Base-by-base conservation (phyloP, 2,113 vertebrate species). In the Prochilodus magdalenae region DNA sequence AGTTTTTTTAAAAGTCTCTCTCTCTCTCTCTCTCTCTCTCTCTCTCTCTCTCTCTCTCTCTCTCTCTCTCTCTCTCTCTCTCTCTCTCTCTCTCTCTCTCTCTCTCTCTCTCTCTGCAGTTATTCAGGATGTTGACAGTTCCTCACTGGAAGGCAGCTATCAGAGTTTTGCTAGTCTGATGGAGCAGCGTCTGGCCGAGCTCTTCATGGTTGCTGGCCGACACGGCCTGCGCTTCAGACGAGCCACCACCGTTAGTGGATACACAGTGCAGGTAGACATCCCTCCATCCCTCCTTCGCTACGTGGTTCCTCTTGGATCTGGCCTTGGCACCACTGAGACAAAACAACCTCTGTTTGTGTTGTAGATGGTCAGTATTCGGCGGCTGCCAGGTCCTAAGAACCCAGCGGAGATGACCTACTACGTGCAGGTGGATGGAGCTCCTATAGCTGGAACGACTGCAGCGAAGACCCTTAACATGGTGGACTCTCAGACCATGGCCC, bases 351-450 rank as follows among this genome's bases (percentile, higher is more conserved):
- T 74, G n/a, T 57, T 33, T 36, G 16, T 59, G 33, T n/a, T 86
- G 70, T 85, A 99, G 97, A 98, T 99, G 97, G 97, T 99, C 44
- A 96, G 94, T 91, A 98, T 99, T 72, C 95, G 97, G 0, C 95
- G 97, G 6, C 95, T 99, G 33, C 94, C 95, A 0, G 98, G 97
- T 79, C 96, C 96, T 2, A 99, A 97, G 91, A 97, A 97, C 85
- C 96, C 96, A 0, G 97, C 96, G 0, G 97, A 98, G 88, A 94
- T 99, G 92, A 99, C 96, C 0, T 99, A 99, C 89, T 99, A 99
- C 26, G 94, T 94, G 22, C 92, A 97, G 77, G 92, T 95, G 91
- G 96, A 98, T 0, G 97, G 97, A 27, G 94, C 94, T 0, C 96
- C 97, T 44, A 86, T 99, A 88, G 85, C 94, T 47, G 98, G 98